phyloP scores from a whole-genome alignment of 2,888 invertebrate genomes.

The Ichneumon xanthorius region DNA sequence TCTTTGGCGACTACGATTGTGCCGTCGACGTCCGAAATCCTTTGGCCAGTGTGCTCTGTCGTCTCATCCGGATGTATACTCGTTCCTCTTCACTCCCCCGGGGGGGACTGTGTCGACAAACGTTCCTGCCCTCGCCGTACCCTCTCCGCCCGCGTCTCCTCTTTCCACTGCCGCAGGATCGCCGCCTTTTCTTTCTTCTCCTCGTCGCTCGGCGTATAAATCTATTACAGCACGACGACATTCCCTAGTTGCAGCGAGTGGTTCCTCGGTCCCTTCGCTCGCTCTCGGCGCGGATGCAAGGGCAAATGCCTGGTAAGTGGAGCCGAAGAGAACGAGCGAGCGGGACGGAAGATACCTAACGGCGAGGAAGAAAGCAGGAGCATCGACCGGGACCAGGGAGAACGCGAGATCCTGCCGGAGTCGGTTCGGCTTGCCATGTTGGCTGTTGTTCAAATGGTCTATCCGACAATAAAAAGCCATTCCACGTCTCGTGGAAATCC shows the following conservation, averaged over 20 bases:
- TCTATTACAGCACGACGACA: slow-evolving; percentile 79
- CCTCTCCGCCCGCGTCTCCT: slow-evolving; percentile 21
- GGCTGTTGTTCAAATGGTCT: slow-evolving; percentile 84
- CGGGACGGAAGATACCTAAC: slow-evolving; percentile 13
- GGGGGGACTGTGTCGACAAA: slow-evolving; percentile 28
- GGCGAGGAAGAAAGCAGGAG: slow-evolving; percentile 33
- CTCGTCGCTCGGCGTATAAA: slow-evolving; percentile 76
- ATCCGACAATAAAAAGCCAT: slow-evolving; percentile 82
- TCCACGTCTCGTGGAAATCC: slow-evolving; percentile 78
- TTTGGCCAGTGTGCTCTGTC: slow-evolving; percentile 62
- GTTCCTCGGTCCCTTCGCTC: slow-evolving; percentile 43
- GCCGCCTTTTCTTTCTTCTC: slow-evolving; percentile 51
- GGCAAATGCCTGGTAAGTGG: slow-evolving; percentile 39
- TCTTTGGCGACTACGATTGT: slow-evolving; percentile 63
- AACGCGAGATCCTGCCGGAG: slow-evolving; percentile 48
- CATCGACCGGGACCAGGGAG: slow-evolving; percentile 43
- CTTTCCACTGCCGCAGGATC: slow-evolving; percentile 23
- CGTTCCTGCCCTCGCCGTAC: slow-evolving; percentile 24
- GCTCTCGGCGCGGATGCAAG: slow-evolving; percentile 39
- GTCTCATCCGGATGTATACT: slow-evolving; percentile 64
- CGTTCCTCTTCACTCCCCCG: slow-evolving; percentile 22
- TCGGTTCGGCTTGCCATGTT: slow-evolving; percentile 78
- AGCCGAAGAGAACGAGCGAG: slow-evolving; percentile 40
- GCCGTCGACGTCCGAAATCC: slow-evolving; percentile 67
- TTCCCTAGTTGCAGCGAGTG: slow-evolving; percentile 67